Conservation (phyloP, 2,113 vertebrate species). For the Pristiophorus japonicus region DNA sequence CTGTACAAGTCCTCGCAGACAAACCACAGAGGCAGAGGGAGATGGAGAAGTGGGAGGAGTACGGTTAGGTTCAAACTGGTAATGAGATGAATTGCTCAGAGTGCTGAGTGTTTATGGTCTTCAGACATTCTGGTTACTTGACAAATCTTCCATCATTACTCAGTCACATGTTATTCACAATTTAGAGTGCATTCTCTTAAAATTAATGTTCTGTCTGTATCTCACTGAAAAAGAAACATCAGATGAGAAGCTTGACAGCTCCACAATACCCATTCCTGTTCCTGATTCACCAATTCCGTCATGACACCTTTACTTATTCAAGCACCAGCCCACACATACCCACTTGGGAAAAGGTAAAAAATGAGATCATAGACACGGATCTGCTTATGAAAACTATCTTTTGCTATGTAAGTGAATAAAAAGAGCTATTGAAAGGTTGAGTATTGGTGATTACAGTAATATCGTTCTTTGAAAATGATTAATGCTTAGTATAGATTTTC, state of each 20-base stretch:
- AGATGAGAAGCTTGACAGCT: not conserved
- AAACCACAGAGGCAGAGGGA: not conserved
- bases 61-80: not conserved
- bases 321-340: not conserved
- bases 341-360: constrained; percentile 21
- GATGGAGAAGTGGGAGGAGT: not conserved
- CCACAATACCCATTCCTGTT: not conserved
- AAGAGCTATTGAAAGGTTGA: not conserved
- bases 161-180: constrained; percentile 13
- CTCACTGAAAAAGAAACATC: not conserved
- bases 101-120: not conserved
- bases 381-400: constrained; percentile 10
- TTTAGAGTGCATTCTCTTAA: constrained; percentile 3
- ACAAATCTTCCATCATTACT: not conserved
- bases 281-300: not conserved
- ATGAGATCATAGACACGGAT: not conserved
- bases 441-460: not conserved
- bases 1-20: not conserved
- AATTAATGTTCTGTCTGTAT: not conserved
- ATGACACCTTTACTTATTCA: constrained; percentile 23
- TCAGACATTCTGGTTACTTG: not conserved
- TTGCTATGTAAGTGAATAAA: not conserved
- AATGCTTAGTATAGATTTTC: not conserved
- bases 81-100: not conserved
- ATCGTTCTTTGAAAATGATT: not conserved